Percentiles rank a stretch among this genome's conserved stretches.
These are phyloP conservation scores for Reticulitermes speratus DNA, from an alignment of 1,140 invertebrate species.

Conservation along the genomic window DNA sequence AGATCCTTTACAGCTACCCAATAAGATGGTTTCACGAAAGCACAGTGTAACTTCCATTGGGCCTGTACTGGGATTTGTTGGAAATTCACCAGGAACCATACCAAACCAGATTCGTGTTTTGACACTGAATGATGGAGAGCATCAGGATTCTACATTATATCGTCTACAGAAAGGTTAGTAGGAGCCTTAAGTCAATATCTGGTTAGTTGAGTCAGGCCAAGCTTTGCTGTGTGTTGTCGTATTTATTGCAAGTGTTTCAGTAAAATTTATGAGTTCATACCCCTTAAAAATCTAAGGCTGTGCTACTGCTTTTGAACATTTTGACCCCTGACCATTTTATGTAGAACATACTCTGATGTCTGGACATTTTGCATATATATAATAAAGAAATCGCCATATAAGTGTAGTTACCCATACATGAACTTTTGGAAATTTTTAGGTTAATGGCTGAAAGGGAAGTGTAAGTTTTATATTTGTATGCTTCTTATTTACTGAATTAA, in stretches of 20 bases:
- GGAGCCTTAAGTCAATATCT: not conserved
- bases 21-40: not conserved
- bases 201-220: not conserved
- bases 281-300: not conserved
- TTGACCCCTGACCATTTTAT: too few relatives aligned
- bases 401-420: too few relatives aligned
- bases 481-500: too few relatives aligned
- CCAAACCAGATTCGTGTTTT: slow-evolving; percentile 59
- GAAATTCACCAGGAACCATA: not conserved
- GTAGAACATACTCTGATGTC: too few relatives aligned
- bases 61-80: slow-evolving; percentile 12
- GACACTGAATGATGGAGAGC: slow-evolving; percentile 71
- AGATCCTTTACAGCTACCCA: not conserved
- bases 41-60: not conserved
- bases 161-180: slow-evolving; percentile 58
- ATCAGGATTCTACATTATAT: slow-evolving; percentile 71
- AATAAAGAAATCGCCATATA: too few relatives aligned
- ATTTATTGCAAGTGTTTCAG: not conserved
- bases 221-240: not conserved
- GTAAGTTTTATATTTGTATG: too few relatives aligned
- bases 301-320: not conserved
- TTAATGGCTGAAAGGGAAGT: too few relatives aligned
- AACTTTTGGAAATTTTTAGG: too few relatives aligned
- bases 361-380: too few relatives aligned
- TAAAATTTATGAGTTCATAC: not conserved